Conservation (phyloP, 2,113 vertebrate species). For the Proterorhinus semilunaris region DNA sequence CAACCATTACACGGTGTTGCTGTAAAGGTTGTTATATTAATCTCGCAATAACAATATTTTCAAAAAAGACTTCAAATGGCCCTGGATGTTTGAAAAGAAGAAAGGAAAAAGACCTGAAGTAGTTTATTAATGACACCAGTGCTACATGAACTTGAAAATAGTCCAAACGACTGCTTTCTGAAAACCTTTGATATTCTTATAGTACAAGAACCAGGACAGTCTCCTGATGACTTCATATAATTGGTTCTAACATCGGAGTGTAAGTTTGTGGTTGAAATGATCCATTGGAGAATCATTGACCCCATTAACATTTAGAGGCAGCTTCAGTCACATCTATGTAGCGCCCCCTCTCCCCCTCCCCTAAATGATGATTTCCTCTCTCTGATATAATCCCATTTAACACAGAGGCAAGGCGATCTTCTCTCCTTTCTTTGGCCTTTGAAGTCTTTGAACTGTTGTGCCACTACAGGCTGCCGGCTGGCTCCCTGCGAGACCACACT, state of each 20-base stretch:
- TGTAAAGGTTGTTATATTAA: too few species aligned
- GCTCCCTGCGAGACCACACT: constrained; percentile 1
- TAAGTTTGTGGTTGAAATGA: background rate
- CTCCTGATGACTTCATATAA: background rate
- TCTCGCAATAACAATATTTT: too few species aligned
- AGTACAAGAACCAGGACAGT: background rate
- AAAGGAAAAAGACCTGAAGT: too few species aligned
- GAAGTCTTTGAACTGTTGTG: constrained; percentile 48
- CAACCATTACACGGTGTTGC: too few species aligned
- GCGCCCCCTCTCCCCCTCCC: constrained; percentile 18
- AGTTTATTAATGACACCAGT: too few species aligned
- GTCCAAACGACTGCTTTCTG: too few species aligned
- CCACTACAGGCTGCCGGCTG: constrained; percentile 17
- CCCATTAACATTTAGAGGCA: constrained; percentile 45
- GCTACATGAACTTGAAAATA: too few species aligned
- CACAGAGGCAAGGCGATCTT: constrained; percentile 38
- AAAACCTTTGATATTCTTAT: background rate
- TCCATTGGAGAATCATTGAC: constrained; percentile 39
- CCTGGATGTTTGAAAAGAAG: too few species aligned
- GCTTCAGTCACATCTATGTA: constrained; percentile 38
- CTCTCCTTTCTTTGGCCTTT: constrained; percentile 44
- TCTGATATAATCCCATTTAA: constrained; percentile 44
- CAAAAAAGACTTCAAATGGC: too few species aligned
- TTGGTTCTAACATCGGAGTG: background rate
- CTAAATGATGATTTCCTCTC: constrained; percentile 44